These are phyloP conservation scores for Cricetomys ansorgei DNA, from an alignment of 2,113 vertebrate genomes.

Conservation along the genomic window DNA sequence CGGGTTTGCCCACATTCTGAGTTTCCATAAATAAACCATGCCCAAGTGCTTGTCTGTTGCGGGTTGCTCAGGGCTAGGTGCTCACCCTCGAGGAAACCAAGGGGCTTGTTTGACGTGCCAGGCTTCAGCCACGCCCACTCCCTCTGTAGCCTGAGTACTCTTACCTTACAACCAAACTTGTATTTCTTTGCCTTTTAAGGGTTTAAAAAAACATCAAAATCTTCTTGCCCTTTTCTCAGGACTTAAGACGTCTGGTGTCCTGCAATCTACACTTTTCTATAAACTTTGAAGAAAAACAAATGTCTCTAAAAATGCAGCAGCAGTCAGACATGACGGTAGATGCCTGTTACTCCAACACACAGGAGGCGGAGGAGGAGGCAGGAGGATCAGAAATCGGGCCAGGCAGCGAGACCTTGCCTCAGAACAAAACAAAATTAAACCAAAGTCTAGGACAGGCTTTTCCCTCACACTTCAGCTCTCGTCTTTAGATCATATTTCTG, in stretches of 20 bases:
- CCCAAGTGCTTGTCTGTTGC: not conserved
- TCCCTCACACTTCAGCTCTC: not conserved
- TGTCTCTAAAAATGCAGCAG: not conserved
- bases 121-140: not conserved
- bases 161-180: conserved; percentile 2
- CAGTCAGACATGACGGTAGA: not conserved
- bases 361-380: not conserved
- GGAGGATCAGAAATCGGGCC: not conserved
- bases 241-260: not conserved
- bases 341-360: not conserved
- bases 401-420: not conserved
- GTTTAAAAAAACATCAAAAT: conserved; percentile 25
- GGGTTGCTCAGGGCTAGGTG: too few relatives aligned
- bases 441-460: not conserved
- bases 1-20: not conserved
- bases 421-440: not conserved
- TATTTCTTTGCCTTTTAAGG: conserved; percentile 37
- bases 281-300: conserved; percentile 34
- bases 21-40: not conserved
- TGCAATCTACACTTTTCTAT: not conserved
- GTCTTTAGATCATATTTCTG: not conserved
- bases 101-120: not conserved
- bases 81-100: not conserved
- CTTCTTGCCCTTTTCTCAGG: not conserved
- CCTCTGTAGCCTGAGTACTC: not conserved